Percentiles rank a stretch among this genome's conserved stretches.
These are phyloP conservation scores for Synchiropus splendidus DNA, from an alignment of 2,113 vertebrate genomes.

Conservation along the genomic window DNA sequence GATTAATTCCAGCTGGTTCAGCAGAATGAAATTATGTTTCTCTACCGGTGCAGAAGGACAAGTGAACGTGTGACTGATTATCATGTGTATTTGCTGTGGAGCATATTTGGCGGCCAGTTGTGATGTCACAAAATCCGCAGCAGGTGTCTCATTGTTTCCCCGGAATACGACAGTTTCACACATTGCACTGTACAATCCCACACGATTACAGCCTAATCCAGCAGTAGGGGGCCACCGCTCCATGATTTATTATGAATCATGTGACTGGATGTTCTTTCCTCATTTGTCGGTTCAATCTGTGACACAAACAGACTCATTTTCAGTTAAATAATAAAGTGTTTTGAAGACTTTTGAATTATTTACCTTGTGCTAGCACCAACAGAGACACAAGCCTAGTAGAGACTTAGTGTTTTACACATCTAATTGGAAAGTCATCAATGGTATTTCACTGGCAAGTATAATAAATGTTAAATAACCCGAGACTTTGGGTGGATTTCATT, in stretches of 20 bases:
- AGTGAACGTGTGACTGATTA: constrained; percentile 5
- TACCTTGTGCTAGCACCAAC: not conserved
- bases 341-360: not conserved
- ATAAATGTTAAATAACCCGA: too few species aligned
- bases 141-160: constrained; percentile 48
- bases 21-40: not conserved
- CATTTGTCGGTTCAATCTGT: too few species aligned
- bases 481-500: too few species aligned
- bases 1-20: too few species aligned
- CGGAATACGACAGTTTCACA: constrained; percentile 16
- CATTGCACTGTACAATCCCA: constrained; percentile 17
- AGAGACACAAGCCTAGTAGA: not conserved
- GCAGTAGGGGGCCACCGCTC: constrained; percentile 27
- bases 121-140: constrained; percentile 39
- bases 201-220: constrained; percentile 23
- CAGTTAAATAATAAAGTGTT: not conserved
- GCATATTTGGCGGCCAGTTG: constrained; percentile 6
- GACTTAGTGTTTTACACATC: not conserved
- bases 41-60: constrained; percentile 3
- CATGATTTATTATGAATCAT: constrained; percentile 1
- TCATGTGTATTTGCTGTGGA: constrained; percentile 1
- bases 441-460: too few species aligned
- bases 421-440: too few species aligned
- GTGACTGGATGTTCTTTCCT: not conserved
- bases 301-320: constrained; percentile 23